Conservation (phyloP, 2,797 vertebrate species). For the Podargus strigoides region DNA sequence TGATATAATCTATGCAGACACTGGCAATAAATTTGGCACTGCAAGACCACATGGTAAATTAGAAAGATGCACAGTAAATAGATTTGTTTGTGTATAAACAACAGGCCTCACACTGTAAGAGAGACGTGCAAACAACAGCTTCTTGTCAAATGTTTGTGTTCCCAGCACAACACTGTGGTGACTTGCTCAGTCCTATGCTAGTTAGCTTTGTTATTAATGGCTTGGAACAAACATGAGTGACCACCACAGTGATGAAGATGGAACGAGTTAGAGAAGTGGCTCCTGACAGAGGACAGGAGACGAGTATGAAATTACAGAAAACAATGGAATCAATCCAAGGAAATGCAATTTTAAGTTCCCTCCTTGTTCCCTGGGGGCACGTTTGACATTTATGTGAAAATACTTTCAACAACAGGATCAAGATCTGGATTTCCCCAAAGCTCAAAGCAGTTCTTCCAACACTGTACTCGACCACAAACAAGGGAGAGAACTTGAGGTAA, state of each 20-base stretch:
- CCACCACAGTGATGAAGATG: background rate
- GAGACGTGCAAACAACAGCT: background rate
- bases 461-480: background rate
- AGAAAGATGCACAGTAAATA: too few species aligned
- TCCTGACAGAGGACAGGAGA: background rate
- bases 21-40: background rate
- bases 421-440: background rate
- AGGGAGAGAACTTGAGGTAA: background rate
- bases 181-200: background rate
- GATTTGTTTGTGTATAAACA: background rate
- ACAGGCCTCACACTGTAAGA: background rate
- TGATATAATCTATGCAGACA: background rate
- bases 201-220: background rate
- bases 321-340: background rate
- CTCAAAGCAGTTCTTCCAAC: background rate
- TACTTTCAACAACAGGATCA: background rate
- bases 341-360: background rate
- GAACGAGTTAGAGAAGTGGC: background rate
- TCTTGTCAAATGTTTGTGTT: background rate
- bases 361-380: background rate
- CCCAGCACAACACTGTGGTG: background rate
- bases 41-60: background rate
- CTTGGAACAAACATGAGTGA: background rate
- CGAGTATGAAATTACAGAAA: background rate
- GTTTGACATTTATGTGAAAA: background rate